Percentiles rank a stretch among this genome's conserved stretches.
Evolutionary conservation across 2,797 vertebrate species (phyloP).

Genomic region (Acanthurus tractus): DNA sequence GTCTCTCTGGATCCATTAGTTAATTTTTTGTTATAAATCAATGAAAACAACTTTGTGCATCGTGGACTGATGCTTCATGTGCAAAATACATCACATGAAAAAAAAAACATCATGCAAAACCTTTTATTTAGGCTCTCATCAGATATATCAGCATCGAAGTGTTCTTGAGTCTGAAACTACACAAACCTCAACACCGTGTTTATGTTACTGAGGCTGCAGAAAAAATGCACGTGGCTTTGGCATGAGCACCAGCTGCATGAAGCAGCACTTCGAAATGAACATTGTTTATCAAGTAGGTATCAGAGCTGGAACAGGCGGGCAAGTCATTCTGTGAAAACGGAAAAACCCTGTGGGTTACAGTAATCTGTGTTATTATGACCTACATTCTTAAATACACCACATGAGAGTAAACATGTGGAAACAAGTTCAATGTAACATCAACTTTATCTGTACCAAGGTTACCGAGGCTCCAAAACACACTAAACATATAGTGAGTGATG

Average conservation of each 20-base stretch:
- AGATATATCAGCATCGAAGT: neutral
- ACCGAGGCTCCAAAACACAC: neutral
- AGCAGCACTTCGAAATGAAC: rapidly evolving
- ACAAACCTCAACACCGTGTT: neutral
- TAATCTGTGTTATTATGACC: constrained; percentile 39
- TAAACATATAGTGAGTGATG: neutral
- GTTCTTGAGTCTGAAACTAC: neutral
- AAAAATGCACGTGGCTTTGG: neutral
- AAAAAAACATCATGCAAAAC: neutral
- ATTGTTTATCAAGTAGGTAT: constrained; percentile 7
- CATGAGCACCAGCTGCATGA: neutral
- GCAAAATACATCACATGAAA: neutral
- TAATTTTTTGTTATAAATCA: neutral
- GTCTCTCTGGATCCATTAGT: neutral
- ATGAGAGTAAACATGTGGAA: neutral
- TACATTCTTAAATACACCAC: constrained; percentile 8
- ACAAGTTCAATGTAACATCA: neutral
- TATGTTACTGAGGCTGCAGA: neutral
- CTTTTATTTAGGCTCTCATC: too few relatives aligned
- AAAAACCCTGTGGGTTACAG: constrained; percentile 32
- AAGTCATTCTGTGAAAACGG: constrained; percentile 24
- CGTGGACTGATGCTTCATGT: too few relatives aligned
- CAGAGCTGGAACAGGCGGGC: neutral
- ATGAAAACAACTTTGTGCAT: neutral
- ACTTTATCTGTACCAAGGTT: neutral